A percentile compares a stretch with the other conserved stretches of the same genome.
These are phyloP conservation scores for Cephus runcator DNA, from an alignment of 2,888 invertebrate genomes.

Conservation along the genomic window DNA sequence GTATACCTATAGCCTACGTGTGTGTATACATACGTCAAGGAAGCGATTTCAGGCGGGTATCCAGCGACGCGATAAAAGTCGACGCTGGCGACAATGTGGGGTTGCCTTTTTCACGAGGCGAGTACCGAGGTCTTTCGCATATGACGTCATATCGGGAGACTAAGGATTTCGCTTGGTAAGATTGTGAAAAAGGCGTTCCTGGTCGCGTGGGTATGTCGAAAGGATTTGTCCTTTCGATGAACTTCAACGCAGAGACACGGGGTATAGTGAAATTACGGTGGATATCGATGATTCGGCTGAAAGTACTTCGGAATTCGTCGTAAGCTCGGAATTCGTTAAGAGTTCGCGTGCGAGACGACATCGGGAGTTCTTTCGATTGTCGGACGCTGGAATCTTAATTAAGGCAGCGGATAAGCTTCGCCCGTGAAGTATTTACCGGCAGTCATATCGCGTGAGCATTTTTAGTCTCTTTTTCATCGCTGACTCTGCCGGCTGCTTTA, in stretches of 20 bases:
- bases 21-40: background rate
- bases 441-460: background rate
- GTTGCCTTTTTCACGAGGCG: background rate
- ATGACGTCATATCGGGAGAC: background rate
- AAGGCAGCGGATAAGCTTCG: background rate
- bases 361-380: background rate
- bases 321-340: background rate
- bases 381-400: background rate
- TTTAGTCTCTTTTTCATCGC: no score
- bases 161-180: background rate
- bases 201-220: background rate
- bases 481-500: no score
- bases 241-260: background rate
- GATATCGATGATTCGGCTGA: background rate
- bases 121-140: background rate
- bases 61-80: background rate
- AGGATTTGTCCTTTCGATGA: background rate
- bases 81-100: background rate
- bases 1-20: no score
- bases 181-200: background rate
- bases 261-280: background rate
- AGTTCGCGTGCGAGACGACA: background rate
- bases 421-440: background rate
- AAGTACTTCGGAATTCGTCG: background rate
- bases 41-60: background rate